These are phyloP conservation scores for Tetrax tetrax DNA, from an alignment of 2,113 vertebrate genomes.

Conservation along the genomic window DNA sequence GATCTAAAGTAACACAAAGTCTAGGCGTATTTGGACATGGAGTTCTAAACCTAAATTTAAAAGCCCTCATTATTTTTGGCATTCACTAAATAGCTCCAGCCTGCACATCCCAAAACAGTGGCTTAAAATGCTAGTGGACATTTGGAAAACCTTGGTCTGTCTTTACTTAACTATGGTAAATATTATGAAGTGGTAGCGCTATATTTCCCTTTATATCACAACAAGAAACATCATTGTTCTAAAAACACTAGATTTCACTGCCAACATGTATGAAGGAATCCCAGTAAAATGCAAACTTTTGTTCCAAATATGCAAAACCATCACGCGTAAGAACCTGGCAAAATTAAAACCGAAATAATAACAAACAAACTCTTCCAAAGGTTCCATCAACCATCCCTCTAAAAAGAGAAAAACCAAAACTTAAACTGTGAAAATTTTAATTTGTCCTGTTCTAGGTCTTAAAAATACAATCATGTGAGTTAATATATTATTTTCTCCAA, in stretches of 20 bases:
- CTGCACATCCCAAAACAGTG: not conserved
- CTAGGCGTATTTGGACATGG: not conserved
- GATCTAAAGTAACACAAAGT: constrained; percentile 19
- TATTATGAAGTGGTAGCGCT: constrained; percentile 6
- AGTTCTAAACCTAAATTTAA: constrained; percentile 26
- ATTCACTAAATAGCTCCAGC: not conserved
- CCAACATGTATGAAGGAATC: not conserved
- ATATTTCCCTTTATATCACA: constrained; percentile 29
- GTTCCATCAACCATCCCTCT: not conserved
- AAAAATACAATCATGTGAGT: not conserved
- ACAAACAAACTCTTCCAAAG: not conserved
- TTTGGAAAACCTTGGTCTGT: constrained; percentile 22
- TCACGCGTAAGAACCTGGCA: not conserved
- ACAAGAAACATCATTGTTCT: constrained; percentile 13
- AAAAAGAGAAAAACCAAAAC: not conserved
- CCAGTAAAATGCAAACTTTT: constrained; percentile 3
- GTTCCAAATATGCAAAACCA: not conserved
- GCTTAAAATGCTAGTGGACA: not conserved
- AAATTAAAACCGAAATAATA: constrained; percentile 1
- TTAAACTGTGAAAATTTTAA: not conserved
- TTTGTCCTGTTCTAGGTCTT: not conserved
- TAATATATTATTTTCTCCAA: not conserved
- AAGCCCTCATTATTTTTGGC: constrained; percentile 43
- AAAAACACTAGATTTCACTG: not conserved
- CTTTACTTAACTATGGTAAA: constrained; percentile 50